Evolutionary conservation across 2,888 invertebrate genomes (phyloP).

Genomic region (Atrina japonica): DNA sequence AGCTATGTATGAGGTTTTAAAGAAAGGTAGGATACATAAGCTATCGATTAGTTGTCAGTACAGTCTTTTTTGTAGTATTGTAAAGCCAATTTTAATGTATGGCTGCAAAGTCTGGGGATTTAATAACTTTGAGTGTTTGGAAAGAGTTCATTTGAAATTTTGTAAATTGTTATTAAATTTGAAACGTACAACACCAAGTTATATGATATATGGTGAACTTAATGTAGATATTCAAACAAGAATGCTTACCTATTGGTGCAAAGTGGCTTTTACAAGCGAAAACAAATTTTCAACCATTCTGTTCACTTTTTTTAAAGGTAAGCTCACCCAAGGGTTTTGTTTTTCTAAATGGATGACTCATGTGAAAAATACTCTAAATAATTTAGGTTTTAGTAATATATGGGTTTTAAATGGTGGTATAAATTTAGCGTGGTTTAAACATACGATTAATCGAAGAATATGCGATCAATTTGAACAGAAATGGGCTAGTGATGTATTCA

Average conservation of each 20-base stretch:
- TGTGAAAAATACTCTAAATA: background rate
- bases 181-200: constrained; percentile 24
- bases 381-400: too few relatives aligned
- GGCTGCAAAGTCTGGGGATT: constrained; percentile 38
- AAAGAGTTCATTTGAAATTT: constrained; percentile 16
- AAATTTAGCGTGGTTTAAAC: too few relatives aligned
- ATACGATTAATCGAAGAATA: too few relatives aligned
- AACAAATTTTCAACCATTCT: constrained; percentile 1
- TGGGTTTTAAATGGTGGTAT: too few relatives aligned
- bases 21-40: constrained; percentile 36
- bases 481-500: too few relatives aligned
- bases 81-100: constrained; percentile 30
- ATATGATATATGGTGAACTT: constrained; percentile 13
- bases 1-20: too few relatives aligned
- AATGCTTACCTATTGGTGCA: constrained; percentile 10
- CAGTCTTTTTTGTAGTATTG: constrained; percentile 5
- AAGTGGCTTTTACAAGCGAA: background rate
- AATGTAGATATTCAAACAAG: constrained; percentile 22
- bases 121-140: constrained; percentile 31
- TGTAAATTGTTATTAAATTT: constrained; percentile 3
- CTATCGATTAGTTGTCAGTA: constrained; percentile 8
- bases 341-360: background rate
- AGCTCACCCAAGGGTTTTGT: background rate
- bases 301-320: background rate
- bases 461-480: too few relatives aligned